Evolutionary conservation across 1,140 invertebrate species (phyloP).

Genomic region (Nasonia giraulti): DNA sequence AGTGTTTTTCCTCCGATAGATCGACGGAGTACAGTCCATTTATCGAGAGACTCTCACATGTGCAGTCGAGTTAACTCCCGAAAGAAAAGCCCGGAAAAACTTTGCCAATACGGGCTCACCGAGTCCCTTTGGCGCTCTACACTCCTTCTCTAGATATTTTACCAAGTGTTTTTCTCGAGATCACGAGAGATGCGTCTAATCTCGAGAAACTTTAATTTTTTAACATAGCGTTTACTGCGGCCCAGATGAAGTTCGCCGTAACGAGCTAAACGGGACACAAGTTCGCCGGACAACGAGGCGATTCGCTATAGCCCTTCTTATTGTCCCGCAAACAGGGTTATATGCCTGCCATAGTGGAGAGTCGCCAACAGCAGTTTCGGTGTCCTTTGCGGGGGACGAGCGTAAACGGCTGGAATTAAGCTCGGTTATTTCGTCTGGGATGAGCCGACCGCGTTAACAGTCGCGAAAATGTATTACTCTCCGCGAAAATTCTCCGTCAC

Average conservation of each 20-base stretch:
- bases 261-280: too few relatives aligned
- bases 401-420: constrained; percentile 4
- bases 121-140: too few relatives aligned
- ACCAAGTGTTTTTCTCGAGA: too few relatives aligned
- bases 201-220: too few relatives aligned
- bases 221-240: too few relatives aligned
- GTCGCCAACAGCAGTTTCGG: background rate
- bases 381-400: background rate
- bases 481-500: background rate
- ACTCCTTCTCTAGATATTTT: too few relatives aligned
- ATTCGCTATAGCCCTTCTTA: background rate
- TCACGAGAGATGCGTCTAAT: too few relatives aligned
- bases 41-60: background rate
- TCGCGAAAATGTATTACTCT: background rate
- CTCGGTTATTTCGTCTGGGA: background rate
- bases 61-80: too few relatives aligned
- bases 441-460: too few relatives aligned
- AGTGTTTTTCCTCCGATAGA: background rate
- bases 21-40: too few relatives aligned
- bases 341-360: too few relatives aligned
- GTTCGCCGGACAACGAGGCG: background rate
- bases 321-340: background rate
- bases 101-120: background rate
- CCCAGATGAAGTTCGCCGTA: background rate
- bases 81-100: background rate